Conservation (phyloP, 2,888 invertebrate species). For the Atherix ibis region DNA sequence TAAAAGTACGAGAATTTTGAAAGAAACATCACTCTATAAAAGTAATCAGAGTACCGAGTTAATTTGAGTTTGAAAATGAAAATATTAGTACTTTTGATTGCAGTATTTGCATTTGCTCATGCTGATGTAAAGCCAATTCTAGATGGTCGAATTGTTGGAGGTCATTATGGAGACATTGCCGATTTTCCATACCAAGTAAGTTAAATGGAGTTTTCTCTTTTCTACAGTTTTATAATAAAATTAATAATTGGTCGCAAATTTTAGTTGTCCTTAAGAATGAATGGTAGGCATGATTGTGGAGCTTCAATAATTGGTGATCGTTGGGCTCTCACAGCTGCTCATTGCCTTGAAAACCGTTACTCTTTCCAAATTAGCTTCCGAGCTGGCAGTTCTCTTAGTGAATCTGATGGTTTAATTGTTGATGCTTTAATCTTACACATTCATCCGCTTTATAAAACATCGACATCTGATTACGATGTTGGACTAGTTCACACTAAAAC, state of each 20-base stretch:
- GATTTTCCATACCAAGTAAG: background rate
- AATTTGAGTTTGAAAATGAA: background rate
- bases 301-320: slow-evolving; percentile 9
- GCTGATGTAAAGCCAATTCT: background rate
- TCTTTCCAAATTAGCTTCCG: background rate
- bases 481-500: background rate
- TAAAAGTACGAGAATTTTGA: no score
- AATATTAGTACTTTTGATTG: background rate
- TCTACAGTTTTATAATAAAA: no score
- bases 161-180: background rate
- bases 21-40: background rate
- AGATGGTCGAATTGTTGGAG: background rate
- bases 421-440: background rate
- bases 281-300: slow-evolving; percentile 11
- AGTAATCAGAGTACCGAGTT: background rate
- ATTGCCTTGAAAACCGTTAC: slow-evolving; percentile 9
- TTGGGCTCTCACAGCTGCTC: slow-evolving; percentile 11
- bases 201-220: no score
- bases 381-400: background rate
- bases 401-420: background rate
- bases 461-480: background rate
- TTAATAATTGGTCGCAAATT: no score
- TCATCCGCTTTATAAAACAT: no score
- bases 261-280: slow-evolving; percentile 9
- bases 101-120: background rate